Percentiles rank a stretch among this genome's conserved stretches.
Conservation (phyloP, 2,888 invertebrate genomes). For the Agriotes lineatus region DNA sequence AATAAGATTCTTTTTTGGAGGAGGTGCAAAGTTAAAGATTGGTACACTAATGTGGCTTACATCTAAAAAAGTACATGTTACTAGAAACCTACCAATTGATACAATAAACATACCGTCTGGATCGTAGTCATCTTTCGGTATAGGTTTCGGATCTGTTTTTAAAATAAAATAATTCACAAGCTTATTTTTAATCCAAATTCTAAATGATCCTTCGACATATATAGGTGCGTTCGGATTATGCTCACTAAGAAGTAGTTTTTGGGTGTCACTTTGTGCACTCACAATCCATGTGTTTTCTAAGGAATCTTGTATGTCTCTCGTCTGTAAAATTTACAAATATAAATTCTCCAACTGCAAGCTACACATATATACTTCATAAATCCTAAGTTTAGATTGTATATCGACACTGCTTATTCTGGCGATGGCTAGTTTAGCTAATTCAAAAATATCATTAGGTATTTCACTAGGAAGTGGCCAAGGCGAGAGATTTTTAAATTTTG, state of each 20-base stretch:
- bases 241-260: slow-evolving; percentile 76
- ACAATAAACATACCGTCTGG: slow-evolving; percentile 74
- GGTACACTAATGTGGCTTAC: slow-evolving; percentile 77
- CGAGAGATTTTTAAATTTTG: slow-evolving; percentile 91
- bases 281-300: slow-evolving; percentile 94
- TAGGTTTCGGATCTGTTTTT: slow-evolving; percentile 75
- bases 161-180: slow-evolving; percentile 88
- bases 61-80: slow-evolving; percentile 78
- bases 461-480: slow-evolving; percentile 87
- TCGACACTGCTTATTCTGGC: slow-evolving; percentile 88
- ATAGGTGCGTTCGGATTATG: slow-evolving; percentile 75
- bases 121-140: slow-evolving; percentile 68
- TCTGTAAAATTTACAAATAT: slow-evolving; percentile 64
- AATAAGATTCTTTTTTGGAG: slow-evolving; percentile 62
- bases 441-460: slow-evolving; percentile 81
- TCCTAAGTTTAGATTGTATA: slow-evolving; percentile 73
- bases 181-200: slow-evolving; percentile 81
- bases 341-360: no score
- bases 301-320: slow-evolving; percentile 78
- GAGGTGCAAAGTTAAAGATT: slow-evolving; percentile 66
- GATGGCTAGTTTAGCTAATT: slow-evolving; percentile 86
- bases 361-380: slow-evolving; percentile 71
- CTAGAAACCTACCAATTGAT: no score
- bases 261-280: slow-evolving; percentile 85
- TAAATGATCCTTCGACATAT: slow-evolving; percentile 87